These are phyloP conservation scores for Drosophila sulfurigaster DNA, from an alignment of 1,140 invertebrate genomes.

Conservation along the genomic window DNA sequence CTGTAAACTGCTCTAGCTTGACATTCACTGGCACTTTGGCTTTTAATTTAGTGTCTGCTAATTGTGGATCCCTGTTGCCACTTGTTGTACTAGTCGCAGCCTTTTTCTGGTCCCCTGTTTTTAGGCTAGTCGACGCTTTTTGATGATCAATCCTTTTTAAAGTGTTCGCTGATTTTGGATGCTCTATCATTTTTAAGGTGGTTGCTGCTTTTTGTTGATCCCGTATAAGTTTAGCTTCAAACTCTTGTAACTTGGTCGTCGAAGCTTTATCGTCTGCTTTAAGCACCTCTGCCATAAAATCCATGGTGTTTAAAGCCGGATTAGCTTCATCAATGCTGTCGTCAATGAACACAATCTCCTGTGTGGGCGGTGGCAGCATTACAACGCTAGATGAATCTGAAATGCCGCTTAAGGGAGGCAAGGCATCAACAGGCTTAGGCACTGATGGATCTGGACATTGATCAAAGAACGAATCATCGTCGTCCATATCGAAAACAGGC, in stretches of 20 bases:
- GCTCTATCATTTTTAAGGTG: background rate
- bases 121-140: no score
- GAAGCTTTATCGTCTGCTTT: conserved; percentile 61
- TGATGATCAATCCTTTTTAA: no score
- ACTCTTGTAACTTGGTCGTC: conserved; percentile 39
- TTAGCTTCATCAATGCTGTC: conserved; percentile 52
- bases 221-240: conserved; percentile 53
- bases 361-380: conserved; percentile 64
- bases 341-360: conserved; percentile 77
- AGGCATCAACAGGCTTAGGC: background rate
- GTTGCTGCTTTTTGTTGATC: conserved; percentile 36
- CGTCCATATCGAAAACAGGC: conserved; percentile 48
- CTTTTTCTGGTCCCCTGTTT: no score
- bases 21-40: background rate
- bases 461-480: conserved; percentile 49
- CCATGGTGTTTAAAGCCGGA: conserved; percentile 62
- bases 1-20: conserved; percentile 55
- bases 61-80: conserved; percentile 23
- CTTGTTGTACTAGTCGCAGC: no score
- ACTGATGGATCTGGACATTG: conserved; percentile 27
- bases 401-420: conserved; percentile 42
- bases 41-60: conserved; percentile 23
- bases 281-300: conserved; percentile 64
- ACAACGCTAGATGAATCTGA: conserved; percentile 63
- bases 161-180: no score